Base-by-base conservation (phyloP, 2,888 invertebrate species). In the Hylaea fasciaria region DNA sequence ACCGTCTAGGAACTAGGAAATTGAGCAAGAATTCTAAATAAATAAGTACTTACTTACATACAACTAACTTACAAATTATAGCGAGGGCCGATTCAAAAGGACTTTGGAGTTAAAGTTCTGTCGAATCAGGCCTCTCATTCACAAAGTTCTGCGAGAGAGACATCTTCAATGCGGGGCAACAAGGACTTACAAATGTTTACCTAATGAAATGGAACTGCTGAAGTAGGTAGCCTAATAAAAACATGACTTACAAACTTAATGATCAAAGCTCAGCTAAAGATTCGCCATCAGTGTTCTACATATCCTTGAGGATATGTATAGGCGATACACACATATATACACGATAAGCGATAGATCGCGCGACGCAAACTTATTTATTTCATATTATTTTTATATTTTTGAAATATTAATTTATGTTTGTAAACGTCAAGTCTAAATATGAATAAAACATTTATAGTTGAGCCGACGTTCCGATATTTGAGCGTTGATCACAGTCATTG, bases 161-260 rank as follows among this genome's bases (percentile, higher is more conserved):
- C n/a, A 44, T 57, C 59, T 72, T 74, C 64, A 71, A 76, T 79
- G 68, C 77, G 73, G 72, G 84, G 82, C 71, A 87, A 87, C 87
- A 89, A 87, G 71, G 78, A 71, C 51, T 13, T 49, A 43, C 41
- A 52, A 40, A 29, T 28, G 46, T 48, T 35, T 28, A 44, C 9
- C 12, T 48, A 37, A 48, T 16, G 17, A 41, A 46, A 57, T 43
- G 22, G 53, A 37, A 52, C 16, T 43, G 39, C 32, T 57, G 22
- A 43, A 35, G 46, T 11, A 40, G 39, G 22, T 39, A 40, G 43
- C 46, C 41, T 51, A 57, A 46, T 51, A 14, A 32, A 35, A 40
- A 50, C 44, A 22, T 44, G 62, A 66, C 62, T 57, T 66, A 66
- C 47, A 62, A 63, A 17, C 63, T 5, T 40, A 60, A 56, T 40